These are phyloP conservation scores for Coboldia fuscipes DNA, from an alignment of 1,140 invertebrate genomes.

Conservation along the genomic window DNA sequence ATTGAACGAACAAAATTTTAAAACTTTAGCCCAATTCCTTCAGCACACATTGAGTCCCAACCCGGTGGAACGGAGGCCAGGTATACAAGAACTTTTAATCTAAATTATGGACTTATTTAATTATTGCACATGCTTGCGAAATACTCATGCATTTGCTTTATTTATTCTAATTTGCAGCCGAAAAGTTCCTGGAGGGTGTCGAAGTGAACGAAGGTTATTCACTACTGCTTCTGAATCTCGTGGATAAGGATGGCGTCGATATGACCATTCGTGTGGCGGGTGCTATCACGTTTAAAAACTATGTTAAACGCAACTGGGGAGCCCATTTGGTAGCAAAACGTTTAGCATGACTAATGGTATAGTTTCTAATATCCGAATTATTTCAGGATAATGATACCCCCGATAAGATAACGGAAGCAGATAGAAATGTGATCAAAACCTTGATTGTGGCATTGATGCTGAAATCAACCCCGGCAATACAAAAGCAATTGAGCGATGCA, in stretches of 20 bases:
- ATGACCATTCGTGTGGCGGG: slow-evolving; percentile 67
- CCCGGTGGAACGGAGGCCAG: slow-evolving; percentile 53
- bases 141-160: neutral
- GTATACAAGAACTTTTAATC: slow-evolving; percentile 36
- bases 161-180: slow-evolving; percentile 33
- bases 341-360: neutral
- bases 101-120: slow-evolving; percentile 2
- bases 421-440: slow-evolving; percentile 60
- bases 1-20: slow-evolving; percentile 58
- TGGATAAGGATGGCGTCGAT: slow-evolving; percentile 58
- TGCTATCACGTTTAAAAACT: slow-evolving; percentile 91
- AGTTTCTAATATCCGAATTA: slow-evolving; percentile 6
- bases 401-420: slow-evolving; percentile 60
- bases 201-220: slow-evolving; percentile 84
- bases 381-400: slow-evolving; percentile 52
- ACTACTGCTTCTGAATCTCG: slow-evolving; percentile 59
- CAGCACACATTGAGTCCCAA: slow-evolving; percentile 78
- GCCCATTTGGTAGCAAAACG: slow-evolving; percentile 9
- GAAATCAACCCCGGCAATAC: slow-evolving; percentile 68
- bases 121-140: neutral
- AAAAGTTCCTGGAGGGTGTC: slow-evolving; percentile 77
- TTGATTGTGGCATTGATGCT: slow-evolving; percentile 86
- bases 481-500: slow-evolving; percentile 88
- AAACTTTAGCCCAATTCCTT: slow-evolving; percentile 59
- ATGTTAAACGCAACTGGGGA: slow-evolving; percentile 82